Evolutionary conservation across 2,888 invertebrate species (phyloP).

Genomic region (Frankliniella intonsa): DNA sequence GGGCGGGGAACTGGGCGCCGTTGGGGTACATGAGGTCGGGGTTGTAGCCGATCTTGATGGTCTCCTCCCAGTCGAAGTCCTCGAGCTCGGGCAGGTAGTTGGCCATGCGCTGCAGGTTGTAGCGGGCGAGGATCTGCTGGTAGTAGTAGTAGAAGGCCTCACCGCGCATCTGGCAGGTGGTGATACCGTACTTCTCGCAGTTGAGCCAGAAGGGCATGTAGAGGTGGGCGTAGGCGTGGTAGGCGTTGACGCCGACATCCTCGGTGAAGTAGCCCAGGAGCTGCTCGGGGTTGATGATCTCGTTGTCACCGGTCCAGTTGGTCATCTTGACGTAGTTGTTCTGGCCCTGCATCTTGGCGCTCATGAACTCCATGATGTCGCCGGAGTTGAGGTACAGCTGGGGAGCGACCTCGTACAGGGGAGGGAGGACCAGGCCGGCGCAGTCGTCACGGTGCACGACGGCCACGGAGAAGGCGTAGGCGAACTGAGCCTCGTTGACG

Average conservation of each 20-base stretch:
- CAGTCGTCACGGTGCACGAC: slow-evolving; percentile 53
- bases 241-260: slow-evolving; percentile 63
- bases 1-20: slow-evolving; percentile 57
- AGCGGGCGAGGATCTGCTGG: slow-evolving; percentile 62
- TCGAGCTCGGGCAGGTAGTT: slow-evolving; percentile 64
- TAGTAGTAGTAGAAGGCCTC: slow-evolving; percentile 60
- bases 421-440: slow-evolving; percentile 52
- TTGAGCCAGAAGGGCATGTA: slow-evolving; percentile 61
- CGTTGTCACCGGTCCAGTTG: slow-evolving; percentile 30
- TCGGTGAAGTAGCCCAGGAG: slow-evolving; percentile 64
- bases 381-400: slow-evolving; percentile 43
- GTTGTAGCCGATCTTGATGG: slow-evolving; percentile 53
- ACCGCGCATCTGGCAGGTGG: slow-evolving; percentile 54
- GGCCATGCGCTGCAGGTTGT: slow-evolving; percentile 69
- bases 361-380: slow-evolving; percentile 33
- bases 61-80: slow-evolving; percentile 52
- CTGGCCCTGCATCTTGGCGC: slow-evolving; percentile 33
- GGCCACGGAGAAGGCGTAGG: slow-evolving; percentile 53
- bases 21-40: slow-evolving; percentile 58
- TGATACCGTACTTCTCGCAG: slow-evolving; percentile 47
- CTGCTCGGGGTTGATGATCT: slow-evolving; percentile 54
- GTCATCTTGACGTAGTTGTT: slow-evolving; percentile 29
- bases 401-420: slow-evolving; percentile 54
- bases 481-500: slow-evolving; percentile 56
- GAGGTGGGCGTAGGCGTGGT: slow-evolving; percentile 61